Percentiles rank a stretch among this genome's conserved stretches.
Evolutionary conservation across 2,797 vertebrate genomes (phyloP).

Genomic region (Knipowitschia caucasica): DNA sequence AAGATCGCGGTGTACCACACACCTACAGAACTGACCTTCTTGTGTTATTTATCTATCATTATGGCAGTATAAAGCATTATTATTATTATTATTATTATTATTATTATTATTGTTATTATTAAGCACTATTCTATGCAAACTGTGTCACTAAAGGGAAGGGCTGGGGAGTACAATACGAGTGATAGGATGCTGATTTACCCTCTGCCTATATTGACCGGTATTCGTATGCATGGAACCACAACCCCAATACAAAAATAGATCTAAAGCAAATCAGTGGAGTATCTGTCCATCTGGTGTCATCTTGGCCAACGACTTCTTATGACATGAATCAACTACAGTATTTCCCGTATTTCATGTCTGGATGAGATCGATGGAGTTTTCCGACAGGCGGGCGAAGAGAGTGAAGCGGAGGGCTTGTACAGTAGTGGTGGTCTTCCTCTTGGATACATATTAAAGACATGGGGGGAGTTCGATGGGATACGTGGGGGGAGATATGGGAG

Average conservation of each 20-base stretch:
- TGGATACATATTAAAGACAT: constrained; percentile 53
- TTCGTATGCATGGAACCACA: constrained; percentile 67
- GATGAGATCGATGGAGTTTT: constrained; percentile 59
- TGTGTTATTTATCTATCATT: constrained; percentile 72
- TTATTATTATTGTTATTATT: constrained; percentile 51
- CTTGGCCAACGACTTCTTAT: constrained; percentile 62
- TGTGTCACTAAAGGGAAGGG: constrained; percentile 69
- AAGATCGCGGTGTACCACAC: constrained; percentile 64
- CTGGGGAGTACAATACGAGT: constrained; percentile 59
- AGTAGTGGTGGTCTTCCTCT: constrained; percentile 41
- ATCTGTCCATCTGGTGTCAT: constrained; percentile 65
- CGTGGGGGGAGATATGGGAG: constrained; percentile 32
- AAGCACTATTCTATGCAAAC: constrained; percentile 74
- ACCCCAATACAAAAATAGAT: constrained; percentile 78
- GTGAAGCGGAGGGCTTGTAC: constrained; percentile 22
- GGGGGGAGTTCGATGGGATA: constrained; percentile 45
- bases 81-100: constrained; percentile 8
- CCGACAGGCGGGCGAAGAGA: constrained; percentile 34
- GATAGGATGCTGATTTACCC: constrained; percentile 49
- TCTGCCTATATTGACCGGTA: constrained; percentile 51
- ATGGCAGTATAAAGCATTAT: constrained; percentile 79
- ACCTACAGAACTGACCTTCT: constrained; percentile 75
- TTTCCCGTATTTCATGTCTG: constrained; percentile 46
- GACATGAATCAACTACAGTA: constrained; percentile 48
- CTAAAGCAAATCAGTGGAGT: constrained; percentile 73